phyloP scores from a whole-genome alignment of 1,140 invertebrate species.

The Acromyrmex charruanus region DNA sequence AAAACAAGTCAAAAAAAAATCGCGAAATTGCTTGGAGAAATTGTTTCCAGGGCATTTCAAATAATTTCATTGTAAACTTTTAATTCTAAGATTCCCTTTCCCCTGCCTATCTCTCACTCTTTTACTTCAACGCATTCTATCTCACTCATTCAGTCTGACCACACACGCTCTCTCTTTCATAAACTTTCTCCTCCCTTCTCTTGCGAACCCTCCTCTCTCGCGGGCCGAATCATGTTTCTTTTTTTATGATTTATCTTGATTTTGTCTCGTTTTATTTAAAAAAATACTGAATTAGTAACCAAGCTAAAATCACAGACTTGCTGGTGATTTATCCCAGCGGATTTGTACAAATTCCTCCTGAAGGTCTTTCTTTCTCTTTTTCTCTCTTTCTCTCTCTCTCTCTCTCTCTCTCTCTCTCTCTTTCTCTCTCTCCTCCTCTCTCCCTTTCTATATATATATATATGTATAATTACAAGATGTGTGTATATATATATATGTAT shows the following conservation, averaged over 20 bases:
- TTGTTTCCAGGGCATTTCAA: not conserved
- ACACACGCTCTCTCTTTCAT: constrained; percentile 49
- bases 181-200: constrained; percentile 69
- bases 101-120: not conserved
- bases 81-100: constrained; percentile 28
- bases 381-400: not conserved
- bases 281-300: constrained; percentile 86
- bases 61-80: constrained; percentile 26
- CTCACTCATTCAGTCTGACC: not conserved
- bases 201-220: constrained; percentile 34
- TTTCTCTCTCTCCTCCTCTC: no score
- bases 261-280: constrained; percentile 84
- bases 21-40: constrained; percentile 10
- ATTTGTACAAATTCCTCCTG: constrained; percentile 87
- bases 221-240: constrained; percentile 68
- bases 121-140: not conserved
- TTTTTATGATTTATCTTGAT: constrained; percentile 78
- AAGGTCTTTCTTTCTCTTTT: constrained; percentile 79
- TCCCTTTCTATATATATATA: constrained; percentile 25
- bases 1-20: not conserved
- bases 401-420: not conserved
- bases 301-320: constrained; percentile 87
- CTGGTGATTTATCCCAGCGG: constrained; percentile 78
- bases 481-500: constrained; percentile 42
- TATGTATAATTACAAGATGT: no score